Conservation (phyloP, 2,888 invertebrate species). For the Acronicta aceris region DNA sequence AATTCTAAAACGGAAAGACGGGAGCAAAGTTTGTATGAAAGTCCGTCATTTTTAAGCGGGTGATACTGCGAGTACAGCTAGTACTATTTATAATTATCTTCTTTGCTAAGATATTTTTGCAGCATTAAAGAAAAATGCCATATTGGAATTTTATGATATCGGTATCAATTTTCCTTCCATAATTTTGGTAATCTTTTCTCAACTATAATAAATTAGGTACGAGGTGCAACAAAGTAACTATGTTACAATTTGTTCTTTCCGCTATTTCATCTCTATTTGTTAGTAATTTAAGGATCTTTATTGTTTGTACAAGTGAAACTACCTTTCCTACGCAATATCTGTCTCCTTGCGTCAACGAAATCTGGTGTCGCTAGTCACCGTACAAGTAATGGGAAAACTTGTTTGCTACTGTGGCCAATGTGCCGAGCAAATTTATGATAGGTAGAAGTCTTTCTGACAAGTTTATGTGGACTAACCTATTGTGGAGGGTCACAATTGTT, state of each 20-base stretch:
- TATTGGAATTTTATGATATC: no score
- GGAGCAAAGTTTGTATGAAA: no score
- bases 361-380: slow-evolving; percentile 54
- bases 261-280: slow-evolving; percentile 9
- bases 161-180: no score
- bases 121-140: no score
- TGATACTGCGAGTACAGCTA: no score
- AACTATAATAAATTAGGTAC: not conserved
- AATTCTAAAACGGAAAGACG: no score
- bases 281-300: slow-evolving; percentile 28
- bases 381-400: slow-evolving; percentile 82
- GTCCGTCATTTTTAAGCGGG: no score
- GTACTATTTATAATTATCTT: no score
- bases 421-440: slow-evolving; percentile 58
- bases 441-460: slow-evolving; percentile 56
- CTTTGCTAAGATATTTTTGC: no score
- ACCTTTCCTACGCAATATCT: slow-evolving; percentile 31
- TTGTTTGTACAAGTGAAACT: slow-evolving; percentile 21
- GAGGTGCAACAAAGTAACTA: not conserved
- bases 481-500: slow-evolving; percentile 46
- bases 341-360: slow-evolving; percentile 50
- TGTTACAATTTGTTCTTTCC: slow-evolving; percentile 9
- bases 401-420: slow-evolving; percentile 66
- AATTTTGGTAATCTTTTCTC: no score
- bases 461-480: slow-evolving; percentile 57